Conservation (phyloP, 2,888 invertebrate genomes). For the Adineta ricciae region DNA sequence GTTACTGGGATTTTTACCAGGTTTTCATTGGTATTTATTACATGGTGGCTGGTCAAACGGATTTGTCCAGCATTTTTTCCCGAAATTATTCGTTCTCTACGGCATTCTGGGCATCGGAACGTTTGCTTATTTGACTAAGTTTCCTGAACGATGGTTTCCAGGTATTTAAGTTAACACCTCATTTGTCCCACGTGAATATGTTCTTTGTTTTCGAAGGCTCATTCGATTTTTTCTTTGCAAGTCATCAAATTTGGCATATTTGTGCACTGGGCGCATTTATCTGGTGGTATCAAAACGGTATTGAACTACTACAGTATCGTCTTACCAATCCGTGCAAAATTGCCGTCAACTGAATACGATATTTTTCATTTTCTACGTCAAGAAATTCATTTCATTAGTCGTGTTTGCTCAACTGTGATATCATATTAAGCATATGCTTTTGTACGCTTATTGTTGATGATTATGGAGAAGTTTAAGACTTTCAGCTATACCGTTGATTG, state of each 20-base stretch:
- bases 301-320: neutral
- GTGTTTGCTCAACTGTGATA: too few relatives aligned
- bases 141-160: conserved; percentile 71
- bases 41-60: conserved; percentile 78
- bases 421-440: too few relatives aligned
- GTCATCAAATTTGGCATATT: conserved; percentile 4
- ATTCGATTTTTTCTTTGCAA: neutral
- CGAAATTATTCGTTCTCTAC: conserved; percentile 81
- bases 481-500: too few relatives aligned
- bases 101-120: conserved; percentile 59
- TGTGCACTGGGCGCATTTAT: neutral
- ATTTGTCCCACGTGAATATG: too few relatives aligned
- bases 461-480: too few relatives aligned
- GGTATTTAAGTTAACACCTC: conserved; percentile 39
- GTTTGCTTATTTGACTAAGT: conserved; percentile 73
- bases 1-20: conserved; percentile 68
- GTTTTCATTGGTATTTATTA: conserved; percentile 75
- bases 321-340: neutral
- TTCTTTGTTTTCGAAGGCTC: neutral
- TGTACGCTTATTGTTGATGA: too few relatives aligned
- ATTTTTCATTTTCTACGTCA: neutral
- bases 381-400: too few relatives aligned
- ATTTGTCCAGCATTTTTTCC: conserved; percentile 73
- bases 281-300: neutral
- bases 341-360: neutral